These are phyloP conservation scores for Anorthoa munda DNA, from an alignment of 2,888 invertebrate species.

Conservation along the genomic window DNA sequence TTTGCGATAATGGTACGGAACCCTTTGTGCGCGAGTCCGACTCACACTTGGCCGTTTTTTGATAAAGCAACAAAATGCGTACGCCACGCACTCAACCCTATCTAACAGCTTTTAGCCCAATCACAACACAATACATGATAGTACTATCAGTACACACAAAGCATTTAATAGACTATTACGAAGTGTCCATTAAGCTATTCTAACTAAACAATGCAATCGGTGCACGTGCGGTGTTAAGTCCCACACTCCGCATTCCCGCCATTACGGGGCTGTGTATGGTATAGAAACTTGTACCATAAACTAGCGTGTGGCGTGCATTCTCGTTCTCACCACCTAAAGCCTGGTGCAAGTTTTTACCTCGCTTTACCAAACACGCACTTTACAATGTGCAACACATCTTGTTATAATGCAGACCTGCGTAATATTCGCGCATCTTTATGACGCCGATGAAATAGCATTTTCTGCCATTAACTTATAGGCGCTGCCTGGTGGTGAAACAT, in stretches of 20 bases:
- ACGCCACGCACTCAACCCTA: conserved; percentile 16
- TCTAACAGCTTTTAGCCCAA: conserved; percentile 16
- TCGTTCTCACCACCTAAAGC: conserved; percentile 51
- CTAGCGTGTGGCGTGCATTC: conserved; percentile 26
- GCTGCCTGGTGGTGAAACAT: conserved; percentile 12
- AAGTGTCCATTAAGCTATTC: conserved; percentile 45
- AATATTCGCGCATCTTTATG: conserved; percentile 48
- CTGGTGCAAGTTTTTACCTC: conserved; percentile 61
- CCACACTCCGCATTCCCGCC: conserved; percentile 40
- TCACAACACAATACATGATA: conserved; percentile 40
- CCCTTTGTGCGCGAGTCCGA: too few species aligned
- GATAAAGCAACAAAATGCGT: conserved; percentile 22
- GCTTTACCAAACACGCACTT: conserved; percentile 34
- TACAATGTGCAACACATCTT: conserved; percentile 52
- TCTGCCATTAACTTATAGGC: conserved; percentile 7
- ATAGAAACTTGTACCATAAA: conserved; percentile 42
- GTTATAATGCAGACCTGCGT: conserved; percentile 44
- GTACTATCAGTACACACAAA: conserved; percentile 42
- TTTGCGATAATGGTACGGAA: too few species aligned
- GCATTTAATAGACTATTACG: conserved; percentile 46
- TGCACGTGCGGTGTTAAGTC: conserved; percentile 55
- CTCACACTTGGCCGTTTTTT: too few species aligned
- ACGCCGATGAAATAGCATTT: conserved; percentile 27
- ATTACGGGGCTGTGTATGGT: conserved; percentile 43
- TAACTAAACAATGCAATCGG: conserved; percentile 54